These are phyloP conservation scores for Alcedo atthis DNA, from an alignment of 2,797 vertebrate genomes.

Conservation along the genomic window DNA sequence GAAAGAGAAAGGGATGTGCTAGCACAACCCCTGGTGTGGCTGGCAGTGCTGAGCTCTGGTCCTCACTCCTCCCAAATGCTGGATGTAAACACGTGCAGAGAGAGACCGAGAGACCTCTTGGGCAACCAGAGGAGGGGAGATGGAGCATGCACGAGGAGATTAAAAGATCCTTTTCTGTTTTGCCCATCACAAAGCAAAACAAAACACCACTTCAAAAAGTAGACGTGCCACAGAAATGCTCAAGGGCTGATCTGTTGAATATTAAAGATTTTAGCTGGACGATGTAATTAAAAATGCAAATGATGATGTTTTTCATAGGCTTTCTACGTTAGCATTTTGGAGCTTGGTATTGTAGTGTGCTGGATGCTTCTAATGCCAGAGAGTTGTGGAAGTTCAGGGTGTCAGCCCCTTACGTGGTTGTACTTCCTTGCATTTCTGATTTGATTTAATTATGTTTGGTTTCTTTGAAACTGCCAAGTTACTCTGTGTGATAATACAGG, in stretches of 20 bases:
- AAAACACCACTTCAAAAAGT: background rate
- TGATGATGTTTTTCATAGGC: background rate
- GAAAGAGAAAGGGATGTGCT: background rate
- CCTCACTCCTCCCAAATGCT: background rate
- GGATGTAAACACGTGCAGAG: background rate
- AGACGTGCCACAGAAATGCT: background rate
- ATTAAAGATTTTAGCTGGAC: background rate
- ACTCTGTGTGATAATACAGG: constrained; percentile 40
- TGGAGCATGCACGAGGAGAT: accelerated
- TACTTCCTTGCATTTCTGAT: constrained; percentile 13
- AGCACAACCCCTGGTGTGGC: background rate
- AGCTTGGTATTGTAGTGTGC: background rate
- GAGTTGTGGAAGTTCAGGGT: background rate
- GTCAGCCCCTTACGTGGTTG: background rate
- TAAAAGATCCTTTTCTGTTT: background rate
- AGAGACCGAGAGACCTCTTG: background rate
- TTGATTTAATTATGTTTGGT: constrained; percentile 31
- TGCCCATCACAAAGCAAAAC: background rate
- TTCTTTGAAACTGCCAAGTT: constrained; percentile 46
- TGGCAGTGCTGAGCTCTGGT: background rate
- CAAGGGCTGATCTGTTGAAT: background rate
- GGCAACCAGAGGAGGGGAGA: background rate
- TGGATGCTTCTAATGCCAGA: background rate
- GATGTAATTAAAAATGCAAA: background rate
- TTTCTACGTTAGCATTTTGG: background rate